Evolutionary conservation across 1,140 invertebrate species (phyloP).

Genomic region (Nomia melanderi): DNA sequence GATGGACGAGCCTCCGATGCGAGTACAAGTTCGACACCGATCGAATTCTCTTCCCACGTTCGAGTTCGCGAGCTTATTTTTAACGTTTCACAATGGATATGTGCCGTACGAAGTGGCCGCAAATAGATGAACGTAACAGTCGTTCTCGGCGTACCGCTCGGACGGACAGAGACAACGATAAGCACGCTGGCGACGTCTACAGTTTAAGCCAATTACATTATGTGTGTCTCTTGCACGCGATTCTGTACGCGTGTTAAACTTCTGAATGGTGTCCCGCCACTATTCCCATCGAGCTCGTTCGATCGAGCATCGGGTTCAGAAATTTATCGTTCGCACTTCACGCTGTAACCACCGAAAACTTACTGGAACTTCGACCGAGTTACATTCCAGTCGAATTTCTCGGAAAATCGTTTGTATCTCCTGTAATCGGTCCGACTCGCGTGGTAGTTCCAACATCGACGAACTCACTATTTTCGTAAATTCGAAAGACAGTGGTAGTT

Average conservation of each 20-base stretch:
- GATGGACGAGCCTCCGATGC: background rate
- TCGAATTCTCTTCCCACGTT: background rate
- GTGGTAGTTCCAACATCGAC: no score
- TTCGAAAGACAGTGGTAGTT: no score
- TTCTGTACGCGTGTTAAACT: background rate
- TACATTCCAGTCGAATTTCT: no score
- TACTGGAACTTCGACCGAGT: no score
- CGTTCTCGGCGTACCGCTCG: constrained; percentile 1
- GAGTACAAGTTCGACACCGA: background rate
- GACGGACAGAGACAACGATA: constrained; percentile 7
- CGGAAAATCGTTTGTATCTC: no score
- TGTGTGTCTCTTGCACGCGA: constrained; percentile 12
- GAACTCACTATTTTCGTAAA: no score
- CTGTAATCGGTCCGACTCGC: no score
- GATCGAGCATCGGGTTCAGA: background rate
- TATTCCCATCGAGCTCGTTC: background rate
- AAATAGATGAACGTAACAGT: constrained; percentile 30
- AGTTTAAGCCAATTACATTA: constrained; percentile 45
- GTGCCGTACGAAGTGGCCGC: background rate
- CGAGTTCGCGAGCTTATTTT: constrained; percentile 9
- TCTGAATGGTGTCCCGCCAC: background rate
- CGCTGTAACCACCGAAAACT: no score
- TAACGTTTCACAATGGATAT: constrained; percentile 18
- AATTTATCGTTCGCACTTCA: no score
- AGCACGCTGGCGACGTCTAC: constrained; percentile 3